phyloP scores from a whole-genome alignment of 1,140 invertebrate genomes.

The Cherax quadricarinatus region DNA sequence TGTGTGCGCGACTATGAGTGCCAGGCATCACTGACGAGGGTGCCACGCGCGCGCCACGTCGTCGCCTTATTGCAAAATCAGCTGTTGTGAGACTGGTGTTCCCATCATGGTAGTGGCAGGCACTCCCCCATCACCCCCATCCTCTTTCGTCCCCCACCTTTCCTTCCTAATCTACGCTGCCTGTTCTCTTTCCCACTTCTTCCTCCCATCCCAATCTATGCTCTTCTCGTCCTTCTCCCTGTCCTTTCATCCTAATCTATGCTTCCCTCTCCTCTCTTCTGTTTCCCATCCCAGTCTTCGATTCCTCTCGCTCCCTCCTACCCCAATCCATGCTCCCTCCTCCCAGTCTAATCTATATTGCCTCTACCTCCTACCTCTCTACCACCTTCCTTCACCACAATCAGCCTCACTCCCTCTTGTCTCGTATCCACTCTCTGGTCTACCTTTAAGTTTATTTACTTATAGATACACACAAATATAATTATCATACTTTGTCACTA shows the following conservation, averaged over 20 bases:
- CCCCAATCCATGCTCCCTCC: too few species aligned
- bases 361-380: too few species aligned
- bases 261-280: too few species aligned
- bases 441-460: too few species aligned
- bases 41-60: slow-evolving; percentile 14
- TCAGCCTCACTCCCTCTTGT: too few species aligned
- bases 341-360: too few species aligned
- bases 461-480: too few species aligned
- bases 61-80: slow-evolving; percentile 41
- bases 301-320: too few species aligned
- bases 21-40: slow-evolving; percentile 24
- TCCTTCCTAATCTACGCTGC: not conserved
- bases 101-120: not conserved
- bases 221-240: not conserved
- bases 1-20: not conserved
- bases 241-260: not conserved
- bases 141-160: not conserved
- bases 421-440: too few species aligned
- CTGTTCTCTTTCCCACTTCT: not conserved
- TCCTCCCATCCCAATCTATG: not conserved
- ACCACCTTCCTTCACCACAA: too few species aligned
- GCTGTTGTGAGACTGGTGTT: slow-evolving; percentile 36
- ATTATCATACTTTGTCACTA: too few species aligned
- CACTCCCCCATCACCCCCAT: not conserved
- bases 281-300: too few species aligned